These are phyloP conservation scores for Bubo blakistoni DNA, from an alignment of 2,113 vertebrate genomes.

Conservation along the genomic window DNA sequence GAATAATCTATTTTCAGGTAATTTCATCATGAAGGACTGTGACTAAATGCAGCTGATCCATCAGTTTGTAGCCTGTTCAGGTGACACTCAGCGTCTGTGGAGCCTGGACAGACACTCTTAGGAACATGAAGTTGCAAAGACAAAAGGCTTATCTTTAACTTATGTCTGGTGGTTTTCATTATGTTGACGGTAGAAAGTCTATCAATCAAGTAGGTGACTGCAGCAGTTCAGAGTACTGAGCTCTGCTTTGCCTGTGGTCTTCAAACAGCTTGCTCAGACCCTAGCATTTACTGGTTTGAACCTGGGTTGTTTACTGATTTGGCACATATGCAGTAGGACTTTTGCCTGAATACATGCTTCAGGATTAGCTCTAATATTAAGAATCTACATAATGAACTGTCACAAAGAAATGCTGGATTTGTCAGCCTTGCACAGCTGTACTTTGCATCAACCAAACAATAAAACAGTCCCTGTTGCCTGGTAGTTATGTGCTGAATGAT, in stretches of 20 bases:
- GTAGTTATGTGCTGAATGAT: background rate
- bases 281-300: background rate
- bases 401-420: constrained; percentile 15
- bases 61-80: background rate
- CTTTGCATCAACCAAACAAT: constrained; percentile 5
- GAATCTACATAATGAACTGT: constrained; percentile 11
- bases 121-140: background rate
- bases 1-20: background rate
- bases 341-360: background rate
- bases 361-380: background rate
- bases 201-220: background rate
- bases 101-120: background rate
- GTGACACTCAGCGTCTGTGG: fast-evolving
- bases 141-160: background rate
- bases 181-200: background rate
- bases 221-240: background rate
- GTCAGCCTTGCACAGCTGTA: constrained; percentile 11
- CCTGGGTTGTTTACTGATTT: background rate
- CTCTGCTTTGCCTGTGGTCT: background rate
- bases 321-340: background rate
- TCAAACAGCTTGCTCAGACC: background rate
- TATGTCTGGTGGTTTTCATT: background rate
- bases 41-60: background rate
- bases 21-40: background rate
- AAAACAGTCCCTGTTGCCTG: background rate